Evolutionary conservation across 1,140 invertebrate genomes (phyloP).

Genomic region (Liolophura sinensis): DNA sequence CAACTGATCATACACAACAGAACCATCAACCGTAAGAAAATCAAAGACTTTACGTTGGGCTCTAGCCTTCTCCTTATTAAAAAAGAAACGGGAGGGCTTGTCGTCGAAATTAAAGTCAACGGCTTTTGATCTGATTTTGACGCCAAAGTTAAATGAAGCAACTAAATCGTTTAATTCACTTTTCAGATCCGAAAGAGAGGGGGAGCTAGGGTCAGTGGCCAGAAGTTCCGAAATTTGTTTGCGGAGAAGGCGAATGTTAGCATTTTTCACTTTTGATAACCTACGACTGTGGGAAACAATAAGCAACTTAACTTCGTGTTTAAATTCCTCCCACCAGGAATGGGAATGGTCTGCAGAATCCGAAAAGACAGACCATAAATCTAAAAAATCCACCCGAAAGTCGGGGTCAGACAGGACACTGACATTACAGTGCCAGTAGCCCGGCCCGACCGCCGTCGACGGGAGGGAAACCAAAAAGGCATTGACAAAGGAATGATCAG

Average conservation of each 20-base stretch:
- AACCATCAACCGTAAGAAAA: conserved; percentile 8
- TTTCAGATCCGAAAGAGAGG: too few species aligned
- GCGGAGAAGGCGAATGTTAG: too few species aligned
- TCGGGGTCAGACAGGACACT: too few species aligned
- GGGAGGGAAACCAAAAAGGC: background rate
- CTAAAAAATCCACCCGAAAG: conserved; percentile 4
- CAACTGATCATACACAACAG: conserved; percentile 9
- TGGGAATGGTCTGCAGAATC: background rate
- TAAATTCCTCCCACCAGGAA: too few species aligned
- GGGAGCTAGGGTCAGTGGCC: too few species aligned
- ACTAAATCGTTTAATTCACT: too few species aligned
- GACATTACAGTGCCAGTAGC: conserved; percentile 26
- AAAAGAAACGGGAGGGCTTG: too few species aligned
- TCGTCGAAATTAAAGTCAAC: too few species aligned
- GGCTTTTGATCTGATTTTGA: too few species aligned
- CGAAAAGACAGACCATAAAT: background rate
- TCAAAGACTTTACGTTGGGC: conserved; percentile 15
- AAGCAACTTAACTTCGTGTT: background rate
- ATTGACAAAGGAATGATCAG: conserved; percentile 4
- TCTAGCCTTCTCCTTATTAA: too few species aligned
- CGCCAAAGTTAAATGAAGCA: too few species aligned
- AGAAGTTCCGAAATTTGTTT: too few species aligned
- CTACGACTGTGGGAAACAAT: background rate
- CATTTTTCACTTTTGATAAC: conserved; percentile 6
- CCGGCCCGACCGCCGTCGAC: background rate